These are phyloP conservation scores for Sebastes glaucus DNA, from an alignment of 2,797 vertebrate species.

Conservation along the genomic window DNA sequence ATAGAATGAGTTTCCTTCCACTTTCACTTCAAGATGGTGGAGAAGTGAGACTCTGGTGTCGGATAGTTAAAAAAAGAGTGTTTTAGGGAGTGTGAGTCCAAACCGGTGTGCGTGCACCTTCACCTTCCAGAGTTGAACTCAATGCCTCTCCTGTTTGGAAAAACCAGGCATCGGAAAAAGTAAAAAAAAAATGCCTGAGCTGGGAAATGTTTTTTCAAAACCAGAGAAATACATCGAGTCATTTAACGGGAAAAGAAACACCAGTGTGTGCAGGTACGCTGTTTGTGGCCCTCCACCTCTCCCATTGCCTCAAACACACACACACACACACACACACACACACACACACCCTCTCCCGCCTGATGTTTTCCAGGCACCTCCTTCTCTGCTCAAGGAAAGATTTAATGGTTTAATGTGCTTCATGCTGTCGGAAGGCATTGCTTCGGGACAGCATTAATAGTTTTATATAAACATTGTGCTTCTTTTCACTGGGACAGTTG, in stretches of 20 bases:
- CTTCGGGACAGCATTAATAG: conserved; percentile 20
- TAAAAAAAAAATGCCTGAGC: neutral
- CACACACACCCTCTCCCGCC: conserved; percentile 2
- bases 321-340: conserved; percentile 9
- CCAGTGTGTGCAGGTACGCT: conserved; percentile 35
- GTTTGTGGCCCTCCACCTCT: conserved; percentile 17
- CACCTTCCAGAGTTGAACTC: conserved; percentile 26
- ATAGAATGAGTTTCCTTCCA: neutral
- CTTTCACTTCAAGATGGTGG: neutral
- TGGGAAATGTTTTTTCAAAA: conserved; percentile 34
- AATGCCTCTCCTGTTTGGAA: conserved; percentile 50
- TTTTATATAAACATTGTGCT: conserved; percentile 42
- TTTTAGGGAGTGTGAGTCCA: conserved; percentile 19
- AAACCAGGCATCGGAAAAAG: conserved; percentile 41
- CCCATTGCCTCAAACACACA: neutral
- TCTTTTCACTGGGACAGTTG: conserved; percentile 25
- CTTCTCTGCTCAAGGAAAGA: conserved; percentile 37
- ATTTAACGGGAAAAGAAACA: conserved; percentile 43
- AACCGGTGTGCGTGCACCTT: neutral
- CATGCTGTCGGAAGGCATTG: conserved; percentile 34
- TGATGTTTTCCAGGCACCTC: conserved; percentile 46
- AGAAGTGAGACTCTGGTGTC: neutral
- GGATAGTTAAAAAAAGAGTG: conserved; percentile 18
- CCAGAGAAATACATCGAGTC: conserved; percentile 30
- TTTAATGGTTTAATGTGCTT: conserved; percentile 49